These are phyloP conservation scores for Brachylomia viminalis DNA, from an alignment of 2,888 invertebrate species.

Conservation along the genomic window DNA sequence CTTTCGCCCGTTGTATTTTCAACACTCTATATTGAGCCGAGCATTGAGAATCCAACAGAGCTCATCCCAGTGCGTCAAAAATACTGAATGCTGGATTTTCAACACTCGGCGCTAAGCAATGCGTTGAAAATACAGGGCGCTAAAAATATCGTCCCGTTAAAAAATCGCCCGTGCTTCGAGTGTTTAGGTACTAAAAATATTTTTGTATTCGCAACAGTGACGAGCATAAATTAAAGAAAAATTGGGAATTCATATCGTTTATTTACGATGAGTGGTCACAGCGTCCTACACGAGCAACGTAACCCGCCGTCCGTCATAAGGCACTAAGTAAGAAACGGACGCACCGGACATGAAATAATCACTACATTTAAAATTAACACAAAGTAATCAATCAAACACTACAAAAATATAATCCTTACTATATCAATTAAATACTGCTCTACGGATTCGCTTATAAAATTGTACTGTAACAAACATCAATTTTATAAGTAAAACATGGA, in stretches of 20 bases:
- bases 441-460: slow-evolving; percentile 44
- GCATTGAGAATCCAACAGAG: not conserved
- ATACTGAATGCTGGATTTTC: not conserved
- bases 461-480: slow-evolving; percentile 25
- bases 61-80: not conserved
- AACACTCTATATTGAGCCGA: not conserved
- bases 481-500: slow-evolving; percentile 38
- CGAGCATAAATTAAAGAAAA: slow-evolving; percentile 65
- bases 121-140: not conserved
- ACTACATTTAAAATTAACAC: slow-evolving; percentile 63
- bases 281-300: slow-evolving; percentile 85
- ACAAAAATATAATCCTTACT: slow-evolving; percentile 82
- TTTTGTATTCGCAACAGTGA: not conserved
- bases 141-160: not conserved
- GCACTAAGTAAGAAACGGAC: slow-evolving; percentile 87
- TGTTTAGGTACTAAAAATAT: not conserved
- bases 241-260: slow-evolving; percentile 71
- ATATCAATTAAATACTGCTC: slow-evolving; percentile 62
- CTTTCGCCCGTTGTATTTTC: not conserved
- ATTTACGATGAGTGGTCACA: slow-evolving; percentile 80
- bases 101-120: not conserved
- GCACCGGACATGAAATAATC: slow-evolving; percentile 74
- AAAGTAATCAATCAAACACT: slow-evolving; percentile 70
- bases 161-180: not conserved
- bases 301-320: slow-evolving; percentile 87